phyloP scores from a whole-genome alignment of 2,113 vertebrate species.

The Hemibagrus wyckioides region DNA sequence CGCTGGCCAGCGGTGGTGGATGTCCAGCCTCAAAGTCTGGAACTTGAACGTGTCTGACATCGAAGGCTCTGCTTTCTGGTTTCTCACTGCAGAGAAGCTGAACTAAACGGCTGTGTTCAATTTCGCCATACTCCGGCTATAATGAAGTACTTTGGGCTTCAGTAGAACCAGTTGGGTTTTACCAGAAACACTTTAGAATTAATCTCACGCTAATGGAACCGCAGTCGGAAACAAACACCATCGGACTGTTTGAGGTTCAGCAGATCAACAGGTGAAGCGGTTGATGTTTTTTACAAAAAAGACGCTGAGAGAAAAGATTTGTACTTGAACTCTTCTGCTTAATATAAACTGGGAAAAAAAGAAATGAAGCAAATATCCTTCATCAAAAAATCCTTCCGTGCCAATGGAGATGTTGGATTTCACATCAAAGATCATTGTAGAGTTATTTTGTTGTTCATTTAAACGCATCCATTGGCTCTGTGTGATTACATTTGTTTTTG shows the following conservation, averaged over 20 bases:
- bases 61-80: slow-evolving; percentile 23
- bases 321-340: no score
- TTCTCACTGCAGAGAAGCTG: not conserved
- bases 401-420: no score
- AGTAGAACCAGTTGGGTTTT: not conserved
- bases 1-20: slow-evolving; percentile 57
- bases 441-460: no score
- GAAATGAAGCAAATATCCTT: no score
- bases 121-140: not conserved
- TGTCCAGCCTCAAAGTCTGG: slow-evolving; percentile 61
- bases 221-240: not conserved
- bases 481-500: no score
- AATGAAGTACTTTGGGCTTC: not conserved
- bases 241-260: not conserved
- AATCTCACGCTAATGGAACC: not conserved
- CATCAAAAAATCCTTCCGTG: no score
- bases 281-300: not conserved
- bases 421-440: no score
- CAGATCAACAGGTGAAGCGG: not conserved
- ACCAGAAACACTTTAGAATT: not conserved
- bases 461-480: no score
- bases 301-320: not conserved
- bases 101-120: not conserved
- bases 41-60: slow-evolving; percentile 48
- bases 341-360: no score